Base-by-base conservation (phyloP, 2,888 invertebrate genomes). In the Apoderus coryli region DNA sequence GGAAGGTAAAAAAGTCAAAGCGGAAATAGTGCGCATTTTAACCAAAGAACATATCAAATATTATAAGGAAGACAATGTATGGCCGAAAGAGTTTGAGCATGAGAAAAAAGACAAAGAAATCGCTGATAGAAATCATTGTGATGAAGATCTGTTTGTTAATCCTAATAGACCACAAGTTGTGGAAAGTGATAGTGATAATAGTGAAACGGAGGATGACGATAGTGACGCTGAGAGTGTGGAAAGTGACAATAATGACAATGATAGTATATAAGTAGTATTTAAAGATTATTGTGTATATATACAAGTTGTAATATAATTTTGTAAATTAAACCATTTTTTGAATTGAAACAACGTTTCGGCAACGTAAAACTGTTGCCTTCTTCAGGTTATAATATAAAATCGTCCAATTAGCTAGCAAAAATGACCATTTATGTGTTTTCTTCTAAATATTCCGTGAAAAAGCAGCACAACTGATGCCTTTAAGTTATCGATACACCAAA, bases 1-100 rank as follows among this genome's bases (percentile, higher is more conserved):
- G 22, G 95, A 96, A 59, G 93, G 93, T 9, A 79, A 82, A 44
- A 93, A 90, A 65, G 93, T 95, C 0, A 84, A 81, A 51, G 95
- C 77, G 0, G 95, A 95, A 65, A 92, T 95, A 44, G 71, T 76
- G 1, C 73, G 69, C 54, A 75, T 78, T 38, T 60, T 80, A 40
- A 74, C 73, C 14, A 65, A 65, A 12, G 72, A 75, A 41, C 73
- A 76, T 35, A 66, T 76, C 4, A 75, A 73, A 49, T 71, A 68
- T 50, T 74, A 67, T 41, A 72, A 70, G 52, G 66, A 72, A 33
- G 59, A 62, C 14, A 63, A 63, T 4, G 53, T 63, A 14, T 71
- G 70, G 70, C 70, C 69, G 0, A 43, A 50, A 33, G 59, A 54
- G 19, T 65, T 66, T 44, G 36, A 38, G 16, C 34, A 37, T 31